A percentile compares a stretch with the other conserved stretches of the same genome.
These are phyloP conservation scores for Corvus hawaiiensis DNA, from an alignment of 2,113 vertebrate genomes.

Conservation along the genomic window DNA sequence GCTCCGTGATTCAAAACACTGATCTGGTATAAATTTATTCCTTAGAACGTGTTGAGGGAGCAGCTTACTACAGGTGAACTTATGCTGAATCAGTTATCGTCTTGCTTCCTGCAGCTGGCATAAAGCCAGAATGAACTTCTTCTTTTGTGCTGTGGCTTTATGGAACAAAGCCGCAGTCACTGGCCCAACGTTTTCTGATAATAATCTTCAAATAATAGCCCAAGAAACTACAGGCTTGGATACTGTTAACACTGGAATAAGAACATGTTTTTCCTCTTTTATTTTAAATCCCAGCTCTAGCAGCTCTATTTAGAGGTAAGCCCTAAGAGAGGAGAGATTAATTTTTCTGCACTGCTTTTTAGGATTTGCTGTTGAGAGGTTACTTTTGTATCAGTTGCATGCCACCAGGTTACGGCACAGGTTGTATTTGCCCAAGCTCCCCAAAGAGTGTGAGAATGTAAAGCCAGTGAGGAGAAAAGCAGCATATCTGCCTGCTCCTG, in stretches of 20 bases:
- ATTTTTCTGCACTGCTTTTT: neutral
- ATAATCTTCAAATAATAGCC: neutral
- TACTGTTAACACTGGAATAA: neutral
- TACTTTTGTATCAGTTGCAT: neutral
- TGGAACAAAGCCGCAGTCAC: neutral
- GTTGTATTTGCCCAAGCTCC: neutral
- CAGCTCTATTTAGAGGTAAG: neutral
- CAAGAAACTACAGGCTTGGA: neutral
- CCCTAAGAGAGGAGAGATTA: neutral
- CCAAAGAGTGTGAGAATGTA: neutral
- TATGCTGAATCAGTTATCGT: neutral
- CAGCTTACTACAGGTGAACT: neutral
- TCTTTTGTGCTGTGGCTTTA: neutral
- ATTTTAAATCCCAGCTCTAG: neutral
- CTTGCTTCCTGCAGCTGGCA: neutral
- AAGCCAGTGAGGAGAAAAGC: neutral
- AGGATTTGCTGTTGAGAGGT: neutral
- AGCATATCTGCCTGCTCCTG: neutral
- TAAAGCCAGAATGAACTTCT: neutral
- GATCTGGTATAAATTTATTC: neutral
- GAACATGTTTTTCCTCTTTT: neutral
- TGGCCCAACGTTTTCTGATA: neutral
- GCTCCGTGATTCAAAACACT: neutral
- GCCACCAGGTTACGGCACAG: neutral
- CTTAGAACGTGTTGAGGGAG: neutral